These are phyloP conservation scores for Ficedula albicollis DNA, from an alignment of 2,797 vertebrate species.

Conservation along the genomic window DNA sequence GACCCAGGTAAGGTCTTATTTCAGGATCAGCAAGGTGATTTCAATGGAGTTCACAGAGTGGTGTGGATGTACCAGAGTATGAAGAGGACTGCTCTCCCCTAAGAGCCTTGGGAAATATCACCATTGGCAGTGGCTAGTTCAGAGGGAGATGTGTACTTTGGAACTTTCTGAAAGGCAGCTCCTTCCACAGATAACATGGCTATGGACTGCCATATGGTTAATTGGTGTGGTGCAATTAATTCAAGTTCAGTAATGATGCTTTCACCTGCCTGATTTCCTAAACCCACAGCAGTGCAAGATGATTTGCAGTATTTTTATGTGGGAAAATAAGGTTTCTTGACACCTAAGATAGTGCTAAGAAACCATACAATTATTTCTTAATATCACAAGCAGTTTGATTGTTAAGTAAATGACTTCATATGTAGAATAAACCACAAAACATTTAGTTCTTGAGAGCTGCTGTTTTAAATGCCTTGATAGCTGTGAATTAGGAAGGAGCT, in stretches of 20 bases:
- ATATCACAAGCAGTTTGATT: neutral
- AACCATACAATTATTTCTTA: neutral
- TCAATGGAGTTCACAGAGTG: neutral
- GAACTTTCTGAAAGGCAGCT: neutral
- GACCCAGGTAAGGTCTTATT: neutral
- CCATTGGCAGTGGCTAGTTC: neutral
- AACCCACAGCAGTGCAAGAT: neutral
- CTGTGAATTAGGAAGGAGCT: neutral
- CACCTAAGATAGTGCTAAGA: neutral
- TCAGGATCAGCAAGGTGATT: neutral
- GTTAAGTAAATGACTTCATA: neutral
- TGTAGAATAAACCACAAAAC: neutral
- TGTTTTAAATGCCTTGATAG: neutral
- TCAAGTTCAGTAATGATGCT: neutral
- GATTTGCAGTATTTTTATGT: neutral
- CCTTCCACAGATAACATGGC: neutral
- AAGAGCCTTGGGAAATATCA: neutral
- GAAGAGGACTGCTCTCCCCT: neutral
- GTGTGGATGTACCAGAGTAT: neutral
- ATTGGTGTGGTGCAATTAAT: neutral
- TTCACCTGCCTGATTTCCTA: neutral
- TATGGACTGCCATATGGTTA: neutral
- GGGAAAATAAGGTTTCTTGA: neutral
- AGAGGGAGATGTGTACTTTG: neutral
- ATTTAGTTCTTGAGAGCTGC: neutral